These are phyloP conservation scores for Drosophila pachea DNA, from an alignment of 1,140 invertebrate genomes.

Conservation along the genomic window DNA sequence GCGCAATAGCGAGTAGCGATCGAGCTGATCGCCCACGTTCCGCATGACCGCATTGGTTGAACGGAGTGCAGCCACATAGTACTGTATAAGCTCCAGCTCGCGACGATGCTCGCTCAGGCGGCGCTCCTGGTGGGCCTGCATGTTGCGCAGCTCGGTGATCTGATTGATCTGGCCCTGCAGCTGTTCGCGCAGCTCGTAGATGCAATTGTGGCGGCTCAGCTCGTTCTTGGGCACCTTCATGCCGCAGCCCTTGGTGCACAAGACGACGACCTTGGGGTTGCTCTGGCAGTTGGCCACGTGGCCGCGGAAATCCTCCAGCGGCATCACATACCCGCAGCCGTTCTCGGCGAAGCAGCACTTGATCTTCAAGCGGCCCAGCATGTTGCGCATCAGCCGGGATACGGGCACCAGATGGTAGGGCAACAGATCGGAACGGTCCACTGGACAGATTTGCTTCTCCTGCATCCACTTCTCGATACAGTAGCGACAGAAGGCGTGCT, in stretches of 20 bases:
- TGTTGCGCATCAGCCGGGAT: conserved; percentile 61
- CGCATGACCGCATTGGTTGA: conserved; percentile 55
- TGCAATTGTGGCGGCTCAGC: conserved; percentile 47
- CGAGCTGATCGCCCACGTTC: conserved; percentile 55
- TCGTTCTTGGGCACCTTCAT: conserved; percentile 60
- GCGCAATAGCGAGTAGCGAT: conserved; percentile 53
- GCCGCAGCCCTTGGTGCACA: conserved; percentile 48
- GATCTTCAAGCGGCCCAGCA: conserved; percentile 51
- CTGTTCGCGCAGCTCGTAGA: conserved; percentile 44
- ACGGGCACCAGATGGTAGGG: conserved; percentile 32
- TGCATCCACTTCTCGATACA: conserved; percentile 61
- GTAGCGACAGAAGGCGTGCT: conserved; percentile 54
- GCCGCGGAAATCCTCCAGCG: conserved; percentile 39
- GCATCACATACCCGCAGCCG: conserved; percentile 33
- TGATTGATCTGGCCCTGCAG: conserved; percentile 24
- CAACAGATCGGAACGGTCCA: conserved; percentile 46
- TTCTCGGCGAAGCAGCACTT: conserved; percentile 42
- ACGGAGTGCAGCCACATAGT: conserved; percentile 48
- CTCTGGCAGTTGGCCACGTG: conserved; percentile 49
- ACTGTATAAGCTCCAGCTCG: conserved; percentile 57
- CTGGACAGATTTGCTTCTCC: conserved; percentile 56
- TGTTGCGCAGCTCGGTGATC: conserved; percentile 21
- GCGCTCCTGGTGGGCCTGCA: conserved; percentile 21
- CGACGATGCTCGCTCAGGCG: conserved; percentile 39
- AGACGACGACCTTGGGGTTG: conserved; percentile 54